phyloP scores from a whole-genome alignment of 2,888 invertebrate species.

The Microctonus hyperodae region DNA sequence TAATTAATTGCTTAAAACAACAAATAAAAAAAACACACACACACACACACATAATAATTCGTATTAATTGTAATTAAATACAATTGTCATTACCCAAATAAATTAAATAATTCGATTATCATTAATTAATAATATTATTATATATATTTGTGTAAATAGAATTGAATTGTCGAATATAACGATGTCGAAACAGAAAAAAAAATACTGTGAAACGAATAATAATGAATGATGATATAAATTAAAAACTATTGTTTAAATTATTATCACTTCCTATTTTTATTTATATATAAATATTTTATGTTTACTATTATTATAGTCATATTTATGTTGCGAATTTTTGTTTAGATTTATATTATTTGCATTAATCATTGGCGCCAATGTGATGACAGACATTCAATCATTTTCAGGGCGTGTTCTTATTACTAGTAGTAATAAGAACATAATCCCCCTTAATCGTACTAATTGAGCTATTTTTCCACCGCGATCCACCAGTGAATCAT shows the following conservation, averaged over 20 bases:
- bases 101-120: not conserved
- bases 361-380: not conserved
- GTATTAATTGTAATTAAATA: conserved; percentile 35
- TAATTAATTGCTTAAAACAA: conserved; percentile 50
- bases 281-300: no score
- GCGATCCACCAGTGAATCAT: conserved; percentile 7
- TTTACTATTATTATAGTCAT: not conserved
- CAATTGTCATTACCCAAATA: conserved; percentile 55
- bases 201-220: conserved; percentile 19
- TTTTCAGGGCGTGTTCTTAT: not conserved
- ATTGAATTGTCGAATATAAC: conserved; percentile 6
- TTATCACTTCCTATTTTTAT: not conserved
- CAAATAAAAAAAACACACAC: conserved; percentile 35
- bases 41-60: conserved; percentile 47
- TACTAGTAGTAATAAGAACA: not conserved
- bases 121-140: not conserved
- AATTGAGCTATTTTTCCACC: conserved; percentile 11
- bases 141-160: conserved; percentile 11
- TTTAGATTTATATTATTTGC: not conserved
- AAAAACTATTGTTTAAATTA: not conserved
- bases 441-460: conserved; percentile 2
- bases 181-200: not conserved
- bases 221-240: conserved; percentile 5
- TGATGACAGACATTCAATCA: conserved; percentile 2
- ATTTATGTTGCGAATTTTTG: not conserved